Percentiles rank a stretch among this genome's conserved stretches.
Evolutionary conservation across 2,113 vertebrate species (phyloP).

Genomic region (Myrmecobius fasciatus): DNA sequence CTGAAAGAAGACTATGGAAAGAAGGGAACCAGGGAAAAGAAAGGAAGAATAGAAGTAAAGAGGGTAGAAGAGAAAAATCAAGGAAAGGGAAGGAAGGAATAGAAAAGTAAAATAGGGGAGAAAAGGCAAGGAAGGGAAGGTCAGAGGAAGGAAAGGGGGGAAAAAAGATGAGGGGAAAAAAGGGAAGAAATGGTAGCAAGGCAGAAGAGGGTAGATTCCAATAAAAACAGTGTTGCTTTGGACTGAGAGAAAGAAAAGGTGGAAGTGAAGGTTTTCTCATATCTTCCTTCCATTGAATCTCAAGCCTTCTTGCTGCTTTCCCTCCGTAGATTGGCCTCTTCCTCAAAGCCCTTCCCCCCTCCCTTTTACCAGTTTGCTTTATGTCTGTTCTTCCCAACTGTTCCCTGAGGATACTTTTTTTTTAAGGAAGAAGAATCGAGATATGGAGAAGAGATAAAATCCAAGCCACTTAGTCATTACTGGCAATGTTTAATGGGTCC

Average conservation of each 20-base stretch:
- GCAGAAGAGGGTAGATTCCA: neutral
- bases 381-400: neutral
- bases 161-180: neutral
- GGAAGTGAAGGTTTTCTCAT: neutral
- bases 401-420: slow-evolving; percentile 24
- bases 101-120: neutral
- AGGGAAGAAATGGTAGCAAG: neutral
- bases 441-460: slow-evolving; percentile 65
- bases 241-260: neutral
- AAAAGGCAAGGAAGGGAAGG: neutral
- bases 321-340: neutral
- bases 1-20: neutral
- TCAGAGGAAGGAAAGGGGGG: neutral
- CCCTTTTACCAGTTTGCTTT: slow-evolving; percentile 5
- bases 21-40: neutral
- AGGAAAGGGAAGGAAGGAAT: neutral
- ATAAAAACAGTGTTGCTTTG: neutral
- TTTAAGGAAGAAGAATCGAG: slow-evolving; percentile 58
- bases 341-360: neutral
- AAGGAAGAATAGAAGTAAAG: neutral
- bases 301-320: neutral
- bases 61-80: neutral
- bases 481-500: slow-evolving; percentile 39
- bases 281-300: neutral
- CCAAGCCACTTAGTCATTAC: slow-evolving; percentile 47